Conservation (phyloP, 2,113 vertebrate species). For the Excalfactoria chinensis region DNA sequence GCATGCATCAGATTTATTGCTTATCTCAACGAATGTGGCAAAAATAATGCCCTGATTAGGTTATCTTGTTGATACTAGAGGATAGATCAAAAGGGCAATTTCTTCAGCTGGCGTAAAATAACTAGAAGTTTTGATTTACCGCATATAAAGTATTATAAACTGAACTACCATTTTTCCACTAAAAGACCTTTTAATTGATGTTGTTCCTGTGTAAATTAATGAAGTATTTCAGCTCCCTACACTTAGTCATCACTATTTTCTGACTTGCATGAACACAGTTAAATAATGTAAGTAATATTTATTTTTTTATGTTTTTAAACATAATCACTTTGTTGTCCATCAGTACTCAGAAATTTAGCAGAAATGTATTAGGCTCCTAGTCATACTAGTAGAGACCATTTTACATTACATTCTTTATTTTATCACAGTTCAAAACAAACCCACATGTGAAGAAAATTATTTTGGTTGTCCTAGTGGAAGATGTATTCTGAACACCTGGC, state of each 20-base stretch:
- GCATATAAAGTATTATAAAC: neutral
- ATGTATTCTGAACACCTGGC: slow-evolving; percentile 97
- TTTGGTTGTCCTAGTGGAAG: slow-evolving; percentile 97
- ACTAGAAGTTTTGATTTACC: neutral
- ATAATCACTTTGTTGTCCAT: neutral
- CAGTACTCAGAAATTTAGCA: slow-evolving; percentile 2
- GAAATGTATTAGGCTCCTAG: slow-evolving; percentile 62
- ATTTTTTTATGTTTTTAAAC: neutral
- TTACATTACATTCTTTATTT: slow-evolving; percentile 78
- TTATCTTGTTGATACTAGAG: neutral
- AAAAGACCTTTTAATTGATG: neutral
- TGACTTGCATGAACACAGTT: neutral
- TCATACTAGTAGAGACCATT: slow-evolving; percentile 71
- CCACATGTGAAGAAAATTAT: slow-evolving; percentile 96
- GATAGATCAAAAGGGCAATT: neutral
- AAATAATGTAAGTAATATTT: neutral
- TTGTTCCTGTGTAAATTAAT: neutral
- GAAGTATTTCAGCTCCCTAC: neutral
- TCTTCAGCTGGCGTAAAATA: neutral
- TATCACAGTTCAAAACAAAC: slow-evolving; percentile 89
- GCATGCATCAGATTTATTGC: neutral
- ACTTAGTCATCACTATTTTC: neutral
- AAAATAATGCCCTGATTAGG: neutral
- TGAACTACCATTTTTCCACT: neutral
- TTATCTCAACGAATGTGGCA: neutral